These are phyloP conservation scores for Taphrorychus bicolor DNA, from an alignment of 2,888 invertebrate genomes.

Conservation along the genomic window DNA sequence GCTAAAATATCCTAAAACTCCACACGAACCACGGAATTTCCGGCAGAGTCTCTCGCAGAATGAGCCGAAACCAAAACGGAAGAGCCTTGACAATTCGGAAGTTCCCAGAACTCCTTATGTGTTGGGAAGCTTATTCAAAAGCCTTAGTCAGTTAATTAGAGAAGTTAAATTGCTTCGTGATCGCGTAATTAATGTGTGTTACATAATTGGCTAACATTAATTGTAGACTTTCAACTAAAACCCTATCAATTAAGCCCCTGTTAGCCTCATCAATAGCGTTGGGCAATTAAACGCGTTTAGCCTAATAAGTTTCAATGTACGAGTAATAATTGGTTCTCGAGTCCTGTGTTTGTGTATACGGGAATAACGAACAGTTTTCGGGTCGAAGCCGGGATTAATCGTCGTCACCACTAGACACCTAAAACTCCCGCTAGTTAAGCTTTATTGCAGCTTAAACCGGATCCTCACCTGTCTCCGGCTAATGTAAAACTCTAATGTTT, in stretches of 20 bases:
- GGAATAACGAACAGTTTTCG: not conserved
- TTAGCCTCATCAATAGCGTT: constrained; percentile 3
- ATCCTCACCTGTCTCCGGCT: constrained; percentile 11
- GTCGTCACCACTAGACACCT: not conserved
- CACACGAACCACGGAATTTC: too few species aligned
- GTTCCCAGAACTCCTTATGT: constrained; percentile 9
- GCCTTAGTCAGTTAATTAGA: constrained; percentile 8
- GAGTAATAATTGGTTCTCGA: not conserved
- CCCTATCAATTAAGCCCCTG: constrained; percentile 8
- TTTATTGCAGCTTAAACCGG: not conserved
- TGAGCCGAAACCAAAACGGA: not conserved
- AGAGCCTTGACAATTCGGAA: constrained; percentile 3
- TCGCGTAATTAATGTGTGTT: constrained; percentile 17
- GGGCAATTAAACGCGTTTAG: constrained; percentile 12
- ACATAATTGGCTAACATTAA: constrained; percentile 12
- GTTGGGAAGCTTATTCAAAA: constrained; percentile 9
- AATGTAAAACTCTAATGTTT: constrained; percentile 12
- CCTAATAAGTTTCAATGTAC: constrained; percentile 8
- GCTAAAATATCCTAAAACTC: too few species aligned
- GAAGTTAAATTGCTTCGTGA: constrained; percentile 17
- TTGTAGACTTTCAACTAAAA: constrained; percentile 14
- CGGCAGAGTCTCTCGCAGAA: not conserved
- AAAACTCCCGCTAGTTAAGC: not conserved
- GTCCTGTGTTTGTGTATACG: not conserved
- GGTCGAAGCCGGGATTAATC: not conserved